Evolutionary conservation across 2,113 vertebrate species (phyloP), one percentile per base, ranked within the genome.

Genomic region (Brachypteracias leptosomus): DNA sequence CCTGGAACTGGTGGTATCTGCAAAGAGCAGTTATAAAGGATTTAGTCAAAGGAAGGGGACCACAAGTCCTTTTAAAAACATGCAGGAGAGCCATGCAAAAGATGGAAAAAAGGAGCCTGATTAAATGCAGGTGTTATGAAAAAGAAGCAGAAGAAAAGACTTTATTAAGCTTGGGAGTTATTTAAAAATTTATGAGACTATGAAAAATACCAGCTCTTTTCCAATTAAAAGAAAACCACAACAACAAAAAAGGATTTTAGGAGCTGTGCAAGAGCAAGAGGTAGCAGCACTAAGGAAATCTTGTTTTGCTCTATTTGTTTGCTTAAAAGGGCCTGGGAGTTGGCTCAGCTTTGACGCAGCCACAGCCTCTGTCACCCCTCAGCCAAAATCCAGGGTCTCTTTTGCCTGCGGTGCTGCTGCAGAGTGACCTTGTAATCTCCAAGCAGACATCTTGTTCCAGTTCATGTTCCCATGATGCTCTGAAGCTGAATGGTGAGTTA

Each of bases 181-280:
- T 82, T 96, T 68, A 89, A 93, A 97, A 88, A 72, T 83, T 97
- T 96, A 94, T 74, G 73, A 84, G 75, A 70, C 90, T 81, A 49
- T 89, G 90, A 97, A 96, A 96, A 95, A 93, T 93, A 47, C 55
- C 83, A 71, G 25, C 11, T 75, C 52, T 61, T 94, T 95, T 75
- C 61, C 76, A 90, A 88, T 92, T 95, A 89, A 93, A 94, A 91
- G 47, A 70, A 90, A 90, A 81, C 46, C 42, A 89, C 71, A 93
- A 0, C 63, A 85, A 70, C 46, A 38, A 52, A 70, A 52, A 87
- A 52, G 24, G 15, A 86, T 88, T 65, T 25, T 49, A 75, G 13
- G 38, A 72, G 38, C 44, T 54, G 52, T 65, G 76, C 89, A 90
- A 89, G 44, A 81, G 35, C 51, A 85, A 93, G 70, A 77, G n/a